These are phyloP conservation scores for Drosophila pectinifera DNA, from an alignment of 1,140 invertebrate species.

Conservation along the genomic window DNA sequence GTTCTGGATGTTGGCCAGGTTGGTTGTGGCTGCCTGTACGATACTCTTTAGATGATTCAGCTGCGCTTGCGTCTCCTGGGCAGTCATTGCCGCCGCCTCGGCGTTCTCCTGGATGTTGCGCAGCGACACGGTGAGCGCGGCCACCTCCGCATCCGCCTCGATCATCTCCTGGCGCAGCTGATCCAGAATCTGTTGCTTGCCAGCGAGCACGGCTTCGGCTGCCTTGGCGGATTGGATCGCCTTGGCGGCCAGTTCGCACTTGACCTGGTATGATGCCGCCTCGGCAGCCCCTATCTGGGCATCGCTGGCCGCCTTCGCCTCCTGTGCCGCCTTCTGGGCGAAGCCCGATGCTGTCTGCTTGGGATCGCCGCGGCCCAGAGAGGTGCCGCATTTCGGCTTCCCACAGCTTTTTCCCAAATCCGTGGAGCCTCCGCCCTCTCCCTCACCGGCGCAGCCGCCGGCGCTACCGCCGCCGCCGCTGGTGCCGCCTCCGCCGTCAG, in stretches of 20 bases:
- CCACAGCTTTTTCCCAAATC: too few relatives aligned
- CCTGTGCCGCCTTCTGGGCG: background rate
- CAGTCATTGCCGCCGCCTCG: background rate
- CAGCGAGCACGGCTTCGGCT: background rate
- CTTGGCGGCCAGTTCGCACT: slow-evolving; percentile 3
- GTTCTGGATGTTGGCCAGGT: background rate
- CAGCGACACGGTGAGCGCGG: background rate
- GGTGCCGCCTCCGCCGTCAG: too few relatives aligned
- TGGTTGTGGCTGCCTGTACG: background rate
- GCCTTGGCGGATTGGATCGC: background rate
- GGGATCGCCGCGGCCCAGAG: background rate
- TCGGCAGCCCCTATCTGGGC: background rate
- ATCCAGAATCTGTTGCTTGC: background rate
- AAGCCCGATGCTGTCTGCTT: background rate
- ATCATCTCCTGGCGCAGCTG: background rate
- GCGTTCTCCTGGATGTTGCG: background rate
- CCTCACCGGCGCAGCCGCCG: too few relatives aligned
- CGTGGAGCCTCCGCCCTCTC: too few relatives aligned
- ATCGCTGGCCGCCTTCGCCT: slow-evolving; percentile 5
- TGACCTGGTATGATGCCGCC: background rate
- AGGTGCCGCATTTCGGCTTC: too few relatives aligned
- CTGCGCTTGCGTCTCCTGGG: background rate
- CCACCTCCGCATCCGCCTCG: background rate
- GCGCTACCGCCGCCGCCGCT: too few relatives aligned
- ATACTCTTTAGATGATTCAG: background rate